Evolutionary conservation across 35 echinoderm and acorn worm species (phyloP).

Genomic region (Nesometra sesokonis): DNA sequence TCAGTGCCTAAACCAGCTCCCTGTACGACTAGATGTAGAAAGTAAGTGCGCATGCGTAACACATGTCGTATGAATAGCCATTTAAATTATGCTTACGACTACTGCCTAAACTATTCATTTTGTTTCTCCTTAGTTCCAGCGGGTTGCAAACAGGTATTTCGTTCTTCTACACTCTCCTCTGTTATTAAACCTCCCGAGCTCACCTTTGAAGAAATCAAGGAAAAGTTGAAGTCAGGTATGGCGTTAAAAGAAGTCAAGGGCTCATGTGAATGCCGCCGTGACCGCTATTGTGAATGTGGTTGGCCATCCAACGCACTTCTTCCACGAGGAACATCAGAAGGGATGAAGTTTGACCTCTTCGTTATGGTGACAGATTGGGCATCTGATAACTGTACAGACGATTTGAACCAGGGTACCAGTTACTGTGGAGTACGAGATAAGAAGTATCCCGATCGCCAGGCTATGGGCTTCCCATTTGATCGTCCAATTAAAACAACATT

Average conservation of each 20-base stretch:
- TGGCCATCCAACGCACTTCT: constrained; percentile 49
- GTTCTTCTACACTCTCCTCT: constrained; percentile 20
- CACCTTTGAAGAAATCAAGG: neutral
- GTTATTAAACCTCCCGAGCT: constrained; percentile 17
- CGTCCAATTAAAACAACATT: no score
- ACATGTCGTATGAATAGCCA: no score
- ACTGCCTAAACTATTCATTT: no score
- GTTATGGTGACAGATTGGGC: no score
- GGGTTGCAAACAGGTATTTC: neutral
- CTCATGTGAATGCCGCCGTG: constrained; percentile 6
- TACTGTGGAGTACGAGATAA: constrained; percentile 44
- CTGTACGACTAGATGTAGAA: no score
- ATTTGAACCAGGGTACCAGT: constrained; percentile 41
- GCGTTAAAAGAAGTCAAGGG: neutral
- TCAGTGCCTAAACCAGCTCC: no score
- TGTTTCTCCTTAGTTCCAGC: no score
- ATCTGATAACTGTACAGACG: no score
- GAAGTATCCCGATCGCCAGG: constrained; percentile 37
- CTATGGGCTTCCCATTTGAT: no score
- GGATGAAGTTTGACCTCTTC: no score
- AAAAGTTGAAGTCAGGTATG: neutral
- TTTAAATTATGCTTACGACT: no score
- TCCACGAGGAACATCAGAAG: constrained; percentile 28
- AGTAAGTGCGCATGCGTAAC: no score
- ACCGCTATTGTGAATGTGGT: constrained; percentile 57